These are phyloP conservation scores for Solea solea DNA, from an alignment of 2,113 vertebrate genomes.

Conservation along the genomic window DNA sequence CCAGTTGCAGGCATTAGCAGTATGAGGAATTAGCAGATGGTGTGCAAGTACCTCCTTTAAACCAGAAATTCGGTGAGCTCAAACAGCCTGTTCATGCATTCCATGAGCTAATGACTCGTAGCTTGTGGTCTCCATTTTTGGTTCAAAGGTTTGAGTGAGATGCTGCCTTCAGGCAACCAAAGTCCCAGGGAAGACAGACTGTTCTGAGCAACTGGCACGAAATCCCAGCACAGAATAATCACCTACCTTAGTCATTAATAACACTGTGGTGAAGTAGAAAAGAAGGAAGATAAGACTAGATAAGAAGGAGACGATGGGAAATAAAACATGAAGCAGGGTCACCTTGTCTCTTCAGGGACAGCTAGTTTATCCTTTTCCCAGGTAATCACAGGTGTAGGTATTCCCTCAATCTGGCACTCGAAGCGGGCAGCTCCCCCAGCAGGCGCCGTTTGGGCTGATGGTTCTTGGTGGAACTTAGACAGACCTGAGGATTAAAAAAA, in stretches of 20 bases:
- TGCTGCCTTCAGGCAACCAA: too few relatives aligned
- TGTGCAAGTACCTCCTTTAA: too few relatives aligned
- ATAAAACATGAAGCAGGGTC: constrained; percentile 27
- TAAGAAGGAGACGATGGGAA: background rate
- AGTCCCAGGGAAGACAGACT: too few relatives aligned
- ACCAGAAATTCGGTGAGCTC: too few relatives aligned
- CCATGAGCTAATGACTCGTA: too few relatives aligned
- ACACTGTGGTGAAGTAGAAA: background rate
- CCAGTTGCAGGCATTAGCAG: too few relatives aligned
- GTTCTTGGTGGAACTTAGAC: constrained; percentile 87
- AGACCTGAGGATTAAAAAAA: constrained; percentile 78
- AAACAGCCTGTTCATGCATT: too few relatives aligned
- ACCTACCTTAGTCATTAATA: background rate
- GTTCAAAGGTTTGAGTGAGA: too few relatives aligned
- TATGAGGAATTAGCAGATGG: too few relatives aligned
- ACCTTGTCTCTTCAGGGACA: constrained; percentile 87
- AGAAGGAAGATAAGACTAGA: background rate
- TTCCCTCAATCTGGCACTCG: constrained; percentile 89
- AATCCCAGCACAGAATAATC: too few relatives aligned
- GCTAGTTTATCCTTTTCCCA: constrained; percentile 90
- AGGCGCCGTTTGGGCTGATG: constrained; percentile 85
- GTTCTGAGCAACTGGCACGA: too few relatives aligned
- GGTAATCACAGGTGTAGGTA: constrained; percentile 87
- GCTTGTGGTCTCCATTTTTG: too few relatives aligned
- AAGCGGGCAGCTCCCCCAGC: constrained; percentile 88